Evolutionary conservation across 1,140 invertebrate species (phyloP).

Genomic region (Steinernema khuongi): DNA sequence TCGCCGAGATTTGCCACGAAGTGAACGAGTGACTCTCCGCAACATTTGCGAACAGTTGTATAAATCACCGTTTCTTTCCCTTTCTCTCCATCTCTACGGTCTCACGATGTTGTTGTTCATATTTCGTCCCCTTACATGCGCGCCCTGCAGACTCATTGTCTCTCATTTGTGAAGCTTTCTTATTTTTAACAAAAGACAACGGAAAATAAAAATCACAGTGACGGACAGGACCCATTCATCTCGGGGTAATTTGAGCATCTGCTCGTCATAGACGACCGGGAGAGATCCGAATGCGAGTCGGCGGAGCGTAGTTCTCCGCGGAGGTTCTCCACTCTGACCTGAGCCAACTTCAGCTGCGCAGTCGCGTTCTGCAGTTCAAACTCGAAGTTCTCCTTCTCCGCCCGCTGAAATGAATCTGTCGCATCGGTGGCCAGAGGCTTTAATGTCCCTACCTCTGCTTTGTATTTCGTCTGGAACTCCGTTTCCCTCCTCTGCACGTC

Average conservation of each 20-base stretch:
- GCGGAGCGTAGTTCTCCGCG: background rate
- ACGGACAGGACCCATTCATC: background rate
- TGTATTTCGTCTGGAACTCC: constrained; percentile 13
- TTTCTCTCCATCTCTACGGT: no score
- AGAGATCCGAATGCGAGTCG: background rate
- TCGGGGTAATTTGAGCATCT: background rate
- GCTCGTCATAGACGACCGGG: background rate
- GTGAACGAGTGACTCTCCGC: constrained; percentile 22
- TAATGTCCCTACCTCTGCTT: constrained; percentile 14
- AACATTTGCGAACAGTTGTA: constrained; percentile 18
- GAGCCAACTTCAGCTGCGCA: constrained; percentile 25
- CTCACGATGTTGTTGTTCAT: no score
- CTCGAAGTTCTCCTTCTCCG: constrained; percentile 24
- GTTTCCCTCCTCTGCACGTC: constrained; percentile 21
- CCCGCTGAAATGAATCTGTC: background rate
- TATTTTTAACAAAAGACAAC: no score
- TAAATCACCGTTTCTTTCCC: constrained; percentile 24
- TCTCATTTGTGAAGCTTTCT: no score
- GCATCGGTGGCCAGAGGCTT: background rate
- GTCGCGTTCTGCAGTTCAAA: constrained; percentile 23
- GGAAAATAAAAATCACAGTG: background rate
- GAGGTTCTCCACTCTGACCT: background rate
- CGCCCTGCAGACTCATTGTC: no score
- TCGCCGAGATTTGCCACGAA: constrained; percentile 89
- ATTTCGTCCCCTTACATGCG: no score